Evolutionary conservation across 2,113 vertebrate genomes (phyloP).

Genomic region (Epinephelus fuscoguttatus): DNA sequence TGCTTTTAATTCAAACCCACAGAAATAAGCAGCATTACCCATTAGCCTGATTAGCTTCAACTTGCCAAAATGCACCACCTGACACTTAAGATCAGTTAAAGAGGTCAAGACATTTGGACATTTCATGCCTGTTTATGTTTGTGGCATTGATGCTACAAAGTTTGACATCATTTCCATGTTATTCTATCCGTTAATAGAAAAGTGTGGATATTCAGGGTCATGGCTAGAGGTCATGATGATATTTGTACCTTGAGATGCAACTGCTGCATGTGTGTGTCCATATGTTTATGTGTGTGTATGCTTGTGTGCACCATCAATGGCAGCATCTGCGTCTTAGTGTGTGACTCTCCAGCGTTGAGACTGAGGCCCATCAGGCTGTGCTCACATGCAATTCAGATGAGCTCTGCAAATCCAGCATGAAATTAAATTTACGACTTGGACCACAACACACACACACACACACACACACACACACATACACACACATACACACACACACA

Average conservation of each 20-base stretch:
- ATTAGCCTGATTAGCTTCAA: not conserved
- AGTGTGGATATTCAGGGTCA: not conserved
- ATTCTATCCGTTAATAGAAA: conserved; percentile 6
- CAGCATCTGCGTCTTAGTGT: conserved; percentile 72
- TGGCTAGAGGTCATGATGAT: conserved; percentile 8
- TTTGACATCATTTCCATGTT: not conserved
- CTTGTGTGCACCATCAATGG: conserved; percentile 45
- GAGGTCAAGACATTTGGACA: conserved; percentile 2
- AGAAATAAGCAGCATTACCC: not conserved
- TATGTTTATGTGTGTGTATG: conserved; percentile 15
- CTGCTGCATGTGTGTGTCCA: not conserved
- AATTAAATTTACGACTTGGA: conserved; percentile 87
- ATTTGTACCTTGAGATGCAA: conserved; percentile 28
- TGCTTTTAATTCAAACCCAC: not conserved
- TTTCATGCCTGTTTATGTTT: not conserved
- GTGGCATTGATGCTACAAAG: not conserved
- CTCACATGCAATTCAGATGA: conserved; percentile 86
- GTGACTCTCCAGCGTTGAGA: conserved; percentile 61
- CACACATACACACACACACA: conserved; percentile 1
- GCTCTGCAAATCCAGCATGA: conserved; percentile 87
- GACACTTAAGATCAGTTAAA: not conserved
- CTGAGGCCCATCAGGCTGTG: conserved; percentile 80
- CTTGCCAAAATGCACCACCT: not conserved
- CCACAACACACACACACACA: conserved; percentile 64
- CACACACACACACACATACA: conserved; percentile 39